Evolutionary conservation across 1,140 invertebrate species (phyloP).

Genomic region (Neelides sp.): DNA sequence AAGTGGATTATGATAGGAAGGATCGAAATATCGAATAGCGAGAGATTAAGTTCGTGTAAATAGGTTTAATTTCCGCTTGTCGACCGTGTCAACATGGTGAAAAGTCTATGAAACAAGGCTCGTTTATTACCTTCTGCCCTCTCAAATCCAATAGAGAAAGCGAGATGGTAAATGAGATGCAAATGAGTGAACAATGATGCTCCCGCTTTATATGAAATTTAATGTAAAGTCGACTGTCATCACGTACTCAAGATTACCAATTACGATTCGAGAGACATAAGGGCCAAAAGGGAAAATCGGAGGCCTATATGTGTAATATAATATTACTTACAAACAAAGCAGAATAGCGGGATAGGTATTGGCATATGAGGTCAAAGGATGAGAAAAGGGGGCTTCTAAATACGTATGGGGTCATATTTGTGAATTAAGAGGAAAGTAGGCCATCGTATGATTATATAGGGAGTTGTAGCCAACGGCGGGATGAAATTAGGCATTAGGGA

Average conservation of each 20-base stretch:
- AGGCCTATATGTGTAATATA: background rate
- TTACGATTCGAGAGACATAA: background rate
- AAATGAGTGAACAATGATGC: no score
- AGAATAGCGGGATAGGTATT: no score
- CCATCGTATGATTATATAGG: no score
- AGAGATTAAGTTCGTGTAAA: constrained; percentile 27
- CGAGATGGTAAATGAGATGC: no score
- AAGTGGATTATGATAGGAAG: background rate
- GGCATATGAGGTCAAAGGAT: no score
- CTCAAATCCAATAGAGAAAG: background rate
- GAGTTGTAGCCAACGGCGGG: no score
- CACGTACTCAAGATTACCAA: background rate
- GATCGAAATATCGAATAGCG: background rate
- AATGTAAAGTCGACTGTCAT: background rate
- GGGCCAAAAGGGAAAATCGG: background rate
- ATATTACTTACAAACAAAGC: background rate
- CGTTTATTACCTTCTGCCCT: background rate
- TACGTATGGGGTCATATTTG: no score
- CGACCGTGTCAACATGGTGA: constrained; percentile 14
- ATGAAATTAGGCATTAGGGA: no score
- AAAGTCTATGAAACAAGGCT: background rate
- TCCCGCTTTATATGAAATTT: background rate
- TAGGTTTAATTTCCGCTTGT: constrained; percentile 30
- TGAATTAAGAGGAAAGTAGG: no score
- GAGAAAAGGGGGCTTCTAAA: no score